These are phyloP conservation scores for Scaptodrosophila latifasciaeformis DNA, from an alignment of 2,888 invertebrate genomes.

Conservation along the genomic window DNA sequence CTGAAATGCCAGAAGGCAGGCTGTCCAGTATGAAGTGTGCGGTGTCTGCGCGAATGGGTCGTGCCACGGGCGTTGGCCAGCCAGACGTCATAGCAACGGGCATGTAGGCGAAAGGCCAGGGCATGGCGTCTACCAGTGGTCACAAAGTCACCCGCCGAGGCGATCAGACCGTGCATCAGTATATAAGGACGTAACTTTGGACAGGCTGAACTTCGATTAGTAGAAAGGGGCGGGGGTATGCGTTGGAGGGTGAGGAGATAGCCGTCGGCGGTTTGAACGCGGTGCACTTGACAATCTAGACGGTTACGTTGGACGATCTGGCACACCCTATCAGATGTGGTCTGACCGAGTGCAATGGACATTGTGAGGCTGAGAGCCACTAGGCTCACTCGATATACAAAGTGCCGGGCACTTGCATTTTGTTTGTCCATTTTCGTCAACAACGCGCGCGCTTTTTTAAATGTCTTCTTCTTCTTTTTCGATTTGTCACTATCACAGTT, in stretches of 20 bases:
- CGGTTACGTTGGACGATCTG: conserved; percentile 52
- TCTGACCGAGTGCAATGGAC: background rate
- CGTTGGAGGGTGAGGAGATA: conserved; percentile 68
- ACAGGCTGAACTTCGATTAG: conserved; percentile 25
- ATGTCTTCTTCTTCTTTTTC: no score
- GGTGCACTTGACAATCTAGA: conserved; percentile 63
- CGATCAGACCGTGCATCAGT: conserved; percentile 71
- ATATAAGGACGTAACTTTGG: conserved; percentile 44
- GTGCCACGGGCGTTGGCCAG: conserved; percentile 70
- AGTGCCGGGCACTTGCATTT: no score
- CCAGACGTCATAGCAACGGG: conserved; percentile 72
- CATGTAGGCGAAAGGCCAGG: conserved; percentile 61
- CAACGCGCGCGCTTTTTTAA: no score
- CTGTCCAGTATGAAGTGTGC: conserved; percentile 45
- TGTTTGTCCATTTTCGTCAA: no score
- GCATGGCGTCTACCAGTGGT: conserved; percentile 53
- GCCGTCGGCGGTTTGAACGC: conserved; percentile 64
- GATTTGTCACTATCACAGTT: no score
- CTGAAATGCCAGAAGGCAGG: conserved; percentile 70
- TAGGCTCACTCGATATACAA: no score
- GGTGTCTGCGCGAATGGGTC: conserved; percentile 65
- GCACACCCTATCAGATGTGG: conserved; percentile 54
- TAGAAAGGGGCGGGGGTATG: conserved; percentile 49
- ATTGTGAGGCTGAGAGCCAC: background rate
- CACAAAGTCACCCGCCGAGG: conserved; percentile 69